A percentile compares a stretch with the other conserved stretches of the same genome.
These are phyloP conservation scores for Chymomyza procnemis DNA, from an alignment of 2,888 invertebrate species.

Conservation along the genomic window DNA sequence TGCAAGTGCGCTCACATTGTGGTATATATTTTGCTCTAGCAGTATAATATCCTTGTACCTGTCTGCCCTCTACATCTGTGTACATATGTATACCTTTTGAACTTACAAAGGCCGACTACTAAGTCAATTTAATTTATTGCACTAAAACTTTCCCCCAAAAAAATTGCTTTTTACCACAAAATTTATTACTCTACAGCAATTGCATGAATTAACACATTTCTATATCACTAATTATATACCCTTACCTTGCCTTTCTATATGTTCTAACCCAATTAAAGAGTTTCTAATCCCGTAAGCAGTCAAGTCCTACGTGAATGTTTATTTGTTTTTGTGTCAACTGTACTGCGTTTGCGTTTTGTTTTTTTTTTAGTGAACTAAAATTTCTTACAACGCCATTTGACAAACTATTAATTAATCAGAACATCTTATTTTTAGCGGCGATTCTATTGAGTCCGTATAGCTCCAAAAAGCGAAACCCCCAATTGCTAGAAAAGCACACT, in stretches of 20 bases:
- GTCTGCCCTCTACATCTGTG: too few species aligned
- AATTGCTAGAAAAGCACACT: constrained; percentile 18
- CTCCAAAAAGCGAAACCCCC: constrained; percentile 18
- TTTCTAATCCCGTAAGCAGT: background rate
- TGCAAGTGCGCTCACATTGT: too few species aligned
- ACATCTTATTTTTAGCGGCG: constrained; percentile 65
- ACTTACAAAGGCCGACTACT: too few species aligned
- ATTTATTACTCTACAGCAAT: background rate
- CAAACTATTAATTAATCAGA: constrained; percentile 13
- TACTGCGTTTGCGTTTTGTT: constrained; percentile 24
- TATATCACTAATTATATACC: background rate
- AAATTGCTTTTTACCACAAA: too few species aligned
- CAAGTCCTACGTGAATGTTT: background rate
- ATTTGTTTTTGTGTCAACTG: constrained; percentile 17
- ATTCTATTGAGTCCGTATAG: constrained; percentile 58
- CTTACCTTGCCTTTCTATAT: background rate
- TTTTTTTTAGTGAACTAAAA: constrained; percentile 2
- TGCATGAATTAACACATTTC: background rate
- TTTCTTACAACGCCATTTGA: background rate
- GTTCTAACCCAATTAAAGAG: background rate
- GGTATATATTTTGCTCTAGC: too few species aligned
- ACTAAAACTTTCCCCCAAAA: too few species aligned
- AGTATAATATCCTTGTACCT: too few species aligned
- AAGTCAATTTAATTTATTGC: too few species aligned
- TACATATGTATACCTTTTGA: too few species aligned